Conservation (phyloP, 2,113 vertebrate species). For the Microtus ochrogaster region DNA sequence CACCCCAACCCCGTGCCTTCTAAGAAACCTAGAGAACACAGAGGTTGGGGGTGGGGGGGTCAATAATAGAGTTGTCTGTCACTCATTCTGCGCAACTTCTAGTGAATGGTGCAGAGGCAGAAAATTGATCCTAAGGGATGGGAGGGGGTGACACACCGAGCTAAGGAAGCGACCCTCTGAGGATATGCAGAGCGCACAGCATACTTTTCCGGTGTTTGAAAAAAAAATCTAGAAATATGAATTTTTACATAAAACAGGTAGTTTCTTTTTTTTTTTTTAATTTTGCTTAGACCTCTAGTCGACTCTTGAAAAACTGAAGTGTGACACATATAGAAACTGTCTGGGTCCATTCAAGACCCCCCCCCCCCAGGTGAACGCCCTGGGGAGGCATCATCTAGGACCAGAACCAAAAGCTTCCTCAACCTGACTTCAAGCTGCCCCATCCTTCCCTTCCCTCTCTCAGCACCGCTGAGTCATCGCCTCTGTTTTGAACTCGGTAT, state of each 20-base stretch:
- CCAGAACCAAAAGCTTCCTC: neutral
- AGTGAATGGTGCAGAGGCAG: neutral
- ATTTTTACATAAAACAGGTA: neutral
- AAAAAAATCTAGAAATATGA: neutral
- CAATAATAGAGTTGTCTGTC: accelerated
- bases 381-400: neutral
- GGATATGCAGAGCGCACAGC: neutral
- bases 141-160: neutral
- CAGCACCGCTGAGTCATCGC: neutral
- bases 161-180: neutral
- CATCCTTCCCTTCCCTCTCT: neutral
- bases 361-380: neutral
- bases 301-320: neutral
- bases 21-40: neutral
- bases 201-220: neutral
- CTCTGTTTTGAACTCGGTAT: neutral
- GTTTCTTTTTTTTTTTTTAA: neutral
- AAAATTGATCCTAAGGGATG: accelerated
- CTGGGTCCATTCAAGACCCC: neutral
- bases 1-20: neutral
- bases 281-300: neutral
- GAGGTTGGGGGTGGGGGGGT: no score
- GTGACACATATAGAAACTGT: neutral
- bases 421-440: neutral
- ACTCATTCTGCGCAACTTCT: neutral